Percentiles rank a stretch among this genome's conserved stretches.
These are phyloP conservation scores for Augiades crinisus DNA, from an alignment of 2,888 invertebrate species.

Conservation along the genomic window DNA sequence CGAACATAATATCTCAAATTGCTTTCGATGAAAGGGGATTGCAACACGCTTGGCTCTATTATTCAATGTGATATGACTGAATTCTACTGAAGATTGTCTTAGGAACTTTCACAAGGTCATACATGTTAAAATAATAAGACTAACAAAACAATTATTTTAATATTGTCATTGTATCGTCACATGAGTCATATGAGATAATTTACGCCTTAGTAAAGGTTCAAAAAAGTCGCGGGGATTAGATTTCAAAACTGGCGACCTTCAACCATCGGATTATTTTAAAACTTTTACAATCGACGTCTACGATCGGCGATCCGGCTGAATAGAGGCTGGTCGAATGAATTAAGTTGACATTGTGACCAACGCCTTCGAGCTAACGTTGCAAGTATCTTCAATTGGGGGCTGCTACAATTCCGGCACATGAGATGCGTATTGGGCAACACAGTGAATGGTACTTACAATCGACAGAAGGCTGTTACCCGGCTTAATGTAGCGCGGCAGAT, in stretches of 20 bases:
- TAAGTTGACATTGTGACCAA: constrained; percentile 52
- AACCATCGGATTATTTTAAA: constrained; percentile 60
- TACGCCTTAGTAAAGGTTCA: constrained; percentile 35
- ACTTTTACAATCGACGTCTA: constrained; percentile 62
- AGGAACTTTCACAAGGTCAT: no score
- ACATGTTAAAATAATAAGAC: no score
- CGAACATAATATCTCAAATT: constrained; percentile 55
- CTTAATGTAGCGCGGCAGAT: constrained; percentile 29
- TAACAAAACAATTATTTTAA: no score
- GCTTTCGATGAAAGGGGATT: constrained; percentile 52
- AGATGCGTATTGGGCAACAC: constrained; percentile 29
- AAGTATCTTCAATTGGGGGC: constrained; percentile 11
- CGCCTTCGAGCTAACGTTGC: constrained; percentile 38
- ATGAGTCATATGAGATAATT: constrained; percentile 14
- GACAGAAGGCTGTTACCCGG: constrained; percentile 24
- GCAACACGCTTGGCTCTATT: constrained; percentile 42
- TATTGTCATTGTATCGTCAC: not conserved
- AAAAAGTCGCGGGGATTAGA: constrained; percentile 59
- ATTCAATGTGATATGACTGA: constrained; percentile 40
- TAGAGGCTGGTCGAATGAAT: constrained; percentile 50
- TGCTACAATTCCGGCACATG: constrained; percentile 19
- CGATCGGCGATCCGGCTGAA: constrained; percentile 40
- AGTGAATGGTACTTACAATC: constrained; percentile 22
- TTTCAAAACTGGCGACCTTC: constrained; percentile 66
- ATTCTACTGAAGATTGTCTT: constrained; percentile 35